Conservation (phyloP, 2,797 vertebrate species). For the Diceros bicornis region DNA sequence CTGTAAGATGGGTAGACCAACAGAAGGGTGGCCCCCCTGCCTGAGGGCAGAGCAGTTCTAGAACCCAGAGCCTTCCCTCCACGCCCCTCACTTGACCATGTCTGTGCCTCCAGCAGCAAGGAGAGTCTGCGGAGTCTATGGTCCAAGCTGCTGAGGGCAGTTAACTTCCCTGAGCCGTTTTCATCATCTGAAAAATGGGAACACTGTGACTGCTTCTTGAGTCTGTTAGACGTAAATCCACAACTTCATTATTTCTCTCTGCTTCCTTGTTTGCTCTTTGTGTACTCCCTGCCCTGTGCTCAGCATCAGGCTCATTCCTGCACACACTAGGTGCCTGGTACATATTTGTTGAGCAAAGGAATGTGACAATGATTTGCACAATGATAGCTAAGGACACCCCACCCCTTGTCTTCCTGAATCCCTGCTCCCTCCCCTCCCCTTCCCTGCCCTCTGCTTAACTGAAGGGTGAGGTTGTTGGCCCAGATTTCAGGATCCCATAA, state of each 20-base stretch:
- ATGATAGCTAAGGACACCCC: neutral
- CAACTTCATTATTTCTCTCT: neutral
- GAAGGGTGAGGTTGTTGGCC: neutral
- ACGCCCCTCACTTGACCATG: rapidly evolving
- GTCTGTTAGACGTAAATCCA: neutral
- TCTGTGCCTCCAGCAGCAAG: neutral
- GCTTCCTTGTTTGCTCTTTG: neutral
- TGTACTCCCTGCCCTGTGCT: neutral
- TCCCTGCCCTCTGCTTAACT: neutral
- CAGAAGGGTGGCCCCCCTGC: neutral
- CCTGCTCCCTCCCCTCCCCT: neutral
- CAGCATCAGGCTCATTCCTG: neutral
- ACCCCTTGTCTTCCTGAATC: neutral
- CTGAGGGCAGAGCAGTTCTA: neutral
- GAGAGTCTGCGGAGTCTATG: neutral
- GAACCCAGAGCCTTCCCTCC: neutral
- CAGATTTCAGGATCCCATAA: neutral
- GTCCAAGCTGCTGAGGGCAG: neutral
- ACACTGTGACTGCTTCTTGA: neutral
- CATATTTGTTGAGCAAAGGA: neutral
- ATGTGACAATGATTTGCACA: neutral
- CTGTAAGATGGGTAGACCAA: too few species aligned
- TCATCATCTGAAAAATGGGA: neutral
- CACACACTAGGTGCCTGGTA: neutral
- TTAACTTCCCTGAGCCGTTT: neutral